Conservation (phyloP, 2,797 vertebrate genomes). For the Danio tinwini region DNA sequence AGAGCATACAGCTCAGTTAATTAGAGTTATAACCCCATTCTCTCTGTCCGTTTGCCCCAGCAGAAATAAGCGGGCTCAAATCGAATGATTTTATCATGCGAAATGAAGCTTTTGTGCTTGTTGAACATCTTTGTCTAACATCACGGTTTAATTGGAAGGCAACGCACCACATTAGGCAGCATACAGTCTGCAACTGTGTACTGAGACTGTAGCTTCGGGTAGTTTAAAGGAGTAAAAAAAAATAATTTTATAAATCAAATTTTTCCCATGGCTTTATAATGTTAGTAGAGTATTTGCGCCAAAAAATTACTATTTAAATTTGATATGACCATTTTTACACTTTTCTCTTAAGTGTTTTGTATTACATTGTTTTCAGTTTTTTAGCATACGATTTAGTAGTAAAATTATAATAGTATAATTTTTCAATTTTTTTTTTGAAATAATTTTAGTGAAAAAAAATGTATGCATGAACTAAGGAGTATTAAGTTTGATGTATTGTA, state of each 20-base stretch:
- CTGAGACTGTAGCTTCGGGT: constrained; percentile 7
- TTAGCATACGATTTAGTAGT: no score
- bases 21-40: constrained; percentile 43
- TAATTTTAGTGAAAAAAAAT: no score
- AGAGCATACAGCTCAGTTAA: constrained; percentile 19
- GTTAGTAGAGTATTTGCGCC: background rate
- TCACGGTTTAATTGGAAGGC: constrained; percentile 30
- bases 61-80: constrained; percentile 30
- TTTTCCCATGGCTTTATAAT: background rate
- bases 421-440: no score
- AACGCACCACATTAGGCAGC: background rate
- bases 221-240: background rate
- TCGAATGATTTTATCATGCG: constrained; percentile 42
- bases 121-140: constrained; percentile 39
- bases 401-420: no score
- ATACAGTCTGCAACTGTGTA: background rate
- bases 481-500: no score
- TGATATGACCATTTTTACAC: background rate
- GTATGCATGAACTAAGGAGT: no score
- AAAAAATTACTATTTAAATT: background rate
- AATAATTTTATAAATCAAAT: background rate
- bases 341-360: no score
- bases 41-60: constrained; percentile 23
- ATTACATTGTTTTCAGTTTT: no score
- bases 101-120: constrained; percentile 44